These are phyloP conservation scores for Coluber constrictor DNA, from an alignment of 2,797 vertebrate species.

Conservation along the genomic window DNA sequence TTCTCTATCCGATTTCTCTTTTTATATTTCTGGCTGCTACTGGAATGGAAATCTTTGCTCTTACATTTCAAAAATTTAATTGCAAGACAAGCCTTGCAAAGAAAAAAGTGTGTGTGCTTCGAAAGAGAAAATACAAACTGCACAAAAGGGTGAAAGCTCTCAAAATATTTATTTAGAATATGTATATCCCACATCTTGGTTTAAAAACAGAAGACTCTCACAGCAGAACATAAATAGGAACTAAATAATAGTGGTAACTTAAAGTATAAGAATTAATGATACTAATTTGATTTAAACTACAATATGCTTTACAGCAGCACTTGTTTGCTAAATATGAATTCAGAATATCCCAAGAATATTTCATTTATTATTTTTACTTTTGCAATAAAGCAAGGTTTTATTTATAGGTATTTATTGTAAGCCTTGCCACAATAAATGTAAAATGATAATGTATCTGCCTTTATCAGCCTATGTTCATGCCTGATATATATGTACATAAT, in stretches of 20 bases:
- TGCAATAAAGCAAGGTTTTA: too few relatives aligned
- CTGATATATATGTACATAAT: not conserved
- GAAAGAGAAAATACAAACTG: fast-evolving
- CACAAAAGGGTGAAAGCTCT: fast-evolving
- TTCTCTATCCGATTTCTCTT: fast-evolving
- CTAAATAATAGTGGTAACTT: not conserved
- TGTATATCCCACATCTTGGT: not conserved
- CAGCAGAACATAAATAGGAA: not conserved
- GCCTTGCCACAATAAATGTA: not conserved
- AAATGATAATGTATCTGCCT: not conserved
- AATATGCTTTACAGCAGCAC: not conserved
- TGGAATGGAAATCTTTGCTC: not conserved
- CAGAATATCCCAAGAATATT: not conserved
- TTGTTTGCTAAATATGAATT: not conserved
- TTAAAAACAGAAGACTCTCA: not conserved
- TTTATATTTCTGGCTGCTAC: not conserved
- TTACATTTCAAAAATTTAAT: not conserved
- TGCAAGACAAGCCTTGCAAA: not conserved
- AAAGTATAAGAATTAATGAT: not conserved
- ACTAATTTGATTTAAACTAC: not conserved
- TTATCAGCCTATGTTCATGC: not conserved
- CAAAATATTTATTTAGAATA: not conserved
- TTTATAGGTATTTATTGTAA: too few relatives aligned
- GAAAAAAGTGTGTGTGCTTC: not conserved
- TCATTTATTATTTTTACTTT: not conserved